Evolutionary conservation across 2,113 vertebrate species (phyloP), one percentile per base, ranked within the genome.

Genomic region (Bothrops jararaca): DNA sequence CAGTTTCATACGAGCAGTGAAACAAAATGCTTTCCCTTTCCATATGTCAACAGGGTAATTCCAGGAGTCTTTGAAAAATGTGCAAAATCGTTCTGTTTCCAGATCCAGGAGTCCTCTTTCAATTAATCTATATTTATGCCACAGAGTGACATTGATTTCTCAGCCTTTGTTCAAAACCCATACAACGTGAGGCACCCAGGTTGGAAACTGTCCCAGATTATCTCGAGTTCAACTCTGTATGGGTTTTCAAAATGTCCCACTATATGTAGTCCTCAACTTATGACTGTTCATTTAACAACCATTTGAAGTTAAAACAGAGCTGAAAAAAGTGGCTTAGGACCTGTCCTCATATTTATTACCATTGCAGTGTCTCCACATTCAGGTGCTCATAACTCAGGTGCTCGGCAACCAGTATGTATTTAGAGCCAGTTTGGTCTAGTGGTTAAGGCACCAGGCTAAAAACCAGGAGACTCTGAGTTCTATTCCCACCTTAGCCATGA

Each of bases 51-150:
- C 9, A 48, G 42, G 69, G 95, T 93, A 94, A 60, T 86, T 96
- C 64, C 89, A 86, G 26, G 15, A 92, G 56, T 92, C 93, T 90
- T 69, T 52, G 94, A 58, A 39, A 87, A 87, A 3, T 94, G 95
- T 91, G 85, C 92, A 89, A 60, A 89, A 95, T 92, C 85, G 64
- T 60, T 93, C 88, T 93, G 89, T 86, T 53, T 53, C 89, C 94
- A 20, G 0, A 53, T 89, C 92, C 39, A 34, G 11, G 60, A 91
- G 86, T 90, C 93, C 94, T 95, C 56, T 60, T 90, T 89, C 93
- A 92, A 94, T 90, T 95, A 94, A 91, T 93, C 95, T 94, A 93
- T 93, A 94, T 93, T 95, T 95, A 95, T 92, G 94, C 29, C 91
- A 80, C 74, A 64, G 94, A 89, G 93, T 86, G 94, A 48, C 92